Base-by-base conservation (phyloP, 2,888 invertebrate genomes). In the Lordiphosa andalusiaca region DNA sequence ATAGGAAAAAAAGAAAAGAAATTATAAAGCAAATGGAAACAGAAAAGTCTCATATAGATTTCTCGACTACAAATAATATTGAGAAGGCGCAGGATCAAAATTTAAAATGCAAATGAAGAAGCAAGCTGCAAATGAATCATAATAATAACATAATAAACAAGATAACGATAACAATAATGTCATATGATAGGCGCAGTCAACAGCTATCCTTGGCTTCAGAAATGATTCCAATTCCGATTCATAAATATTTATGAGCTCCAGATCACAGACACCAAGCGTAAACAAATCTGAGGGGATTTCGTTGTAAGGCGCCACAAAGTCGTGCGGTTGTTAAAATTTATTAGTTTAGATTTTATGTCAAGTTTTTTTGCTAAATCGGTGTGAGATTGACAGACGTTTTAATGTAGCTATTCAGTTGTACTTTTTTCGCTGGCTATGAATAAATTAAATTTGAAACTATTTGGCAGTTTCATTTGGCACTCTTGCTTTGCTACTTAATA, bases 51-150 rank as follows among this genome's bases (percentile, higher is more conserved):
- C 9, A 3, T 33, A 44, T 33, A 30, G 30, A 44, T 44, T 44
- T 44, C 33, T 44, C 44, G 16, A 44, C 13, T 13, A 30, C 13
- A 30, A 44, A 44, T 30, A 10, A 30, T 10, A 16, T 30, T 30
- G 9, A 12, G n/a, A 33, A 19, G 37, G 48, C 9, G 4, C 12
- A 21, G 5, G 62, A 7, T 30, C 30, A 42, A 62, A 62, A 81
- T 76, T 77, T 69, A 47, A 64, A 74, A 81, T 76, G 71, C 59
- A 67, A 76, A 76, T 76, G 67, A 66, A 57, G 25, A 51, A 52
- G 58, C 33, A 53, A 52, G 13, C 57, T 33, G 57, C 46, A 68
- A 69, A 60, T 65, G 69, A 62, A 42, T 64, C 40, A 38, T 52
- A 53, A 65, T 62, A 62, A 40, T 21, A 40, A 40, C 57, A 54